phyloP scores from a whole-genome alignment of 2,888 invertebrate species.

The Protodeltote pygarga region DNA sequence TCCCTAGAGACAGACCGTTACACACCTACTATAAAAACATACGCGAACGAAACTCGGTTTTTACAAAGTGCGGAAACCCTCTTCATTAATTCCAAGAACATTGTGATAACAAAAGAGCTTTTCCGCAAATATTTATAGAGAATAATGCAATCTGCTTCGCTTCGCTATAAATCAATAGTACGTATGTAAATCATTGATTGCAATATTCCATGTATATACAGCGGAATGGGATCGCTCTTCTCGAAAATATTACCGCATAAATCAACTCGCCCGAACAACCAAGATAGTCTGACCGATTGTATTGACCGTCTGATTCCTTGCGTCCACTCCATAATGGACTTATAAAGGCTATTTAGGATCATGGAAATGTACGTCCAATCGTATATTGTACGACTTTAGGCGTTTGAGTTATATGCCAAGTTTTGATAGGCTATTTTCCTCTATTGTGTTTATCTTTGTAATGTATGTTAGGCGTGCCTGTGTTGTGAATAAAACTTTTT shows the following conservation, averaged over 20 bases:
- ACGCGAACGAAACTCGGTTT: not conserved
- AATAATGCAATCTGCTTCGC: slow-evolving; percentile 25
- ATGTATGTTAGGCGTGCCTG: slow-evolving; percentile 33
- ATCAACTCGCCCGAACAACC: slow-evolving; percentile 62
- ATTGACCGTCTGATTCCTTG: slow-evolving; percentile 62
- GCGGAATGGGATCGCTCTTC: slow-evolving; percentile 56
- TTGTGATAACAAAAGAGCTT: slow-evolving; percentile 16
- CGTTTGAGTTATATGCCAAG: slow-evolving; percentile 69
- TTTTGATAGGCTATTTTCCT: slow-evolving; percentile 66
- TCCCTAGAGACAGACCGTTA: too few relatives aligned
- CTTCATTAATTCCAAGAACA: slow-evolving; percentile 9
- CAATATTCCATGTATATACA: slow-evolving; percentile 58
- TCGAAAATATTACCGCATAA: slow-evolving; percentile 72
- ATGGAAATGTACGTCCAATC: slow-evolving; percentile 63
- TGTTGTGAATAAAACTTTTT: slow-evolving; percentile 33
- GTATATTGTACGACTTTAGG: slow-evolving; percentile 56
- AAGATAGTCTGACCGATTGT: slow-evolving; percentile 65
- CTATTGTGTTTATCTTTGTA: slow-evolving; percentile 61
- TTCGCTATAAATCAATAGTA: slow-evolving; percentile 38
- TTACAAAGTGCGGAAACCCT: not conserved
- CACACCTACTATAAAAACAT: not conserved
- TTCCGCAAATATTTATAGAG: slow-evolving; percentile 23
- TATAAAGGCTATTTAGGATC: slow-evolving; percentile 73
- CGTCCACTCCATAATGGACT: slow-evolving; percentile 71
- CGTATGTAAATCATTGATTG: slow-evolving; percentile 65